Evolutionary conservation across 1,140 invertebrate genomes (phyloP).

Genomic region (Drosophila kanapiae): DNA sequence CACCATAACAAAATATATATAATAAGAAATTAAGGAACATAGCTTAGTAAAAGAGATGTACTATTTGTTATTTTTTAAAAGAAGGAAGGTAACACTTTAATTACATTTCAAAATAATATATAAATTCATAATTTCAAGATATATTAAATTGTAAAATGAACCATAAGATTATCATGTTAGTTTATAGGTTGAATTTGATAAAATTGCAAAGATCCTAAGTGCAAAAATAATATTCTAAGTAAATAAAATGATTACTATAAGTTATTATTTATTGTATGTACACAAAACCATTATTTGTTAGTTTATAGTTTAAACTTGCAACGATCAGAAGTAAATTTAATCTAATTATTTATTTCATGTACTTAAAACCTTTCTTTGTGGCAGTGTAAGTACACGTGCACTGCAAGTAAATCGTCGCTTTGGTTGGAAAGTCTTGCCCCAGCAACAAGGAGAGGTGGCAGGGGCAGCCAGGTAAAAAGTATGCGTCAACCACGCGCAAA

Average conservation of each 20-base stretch:
- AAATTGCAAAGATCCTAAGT: neutral
- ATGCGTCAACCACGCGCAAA: slow-evolving; percentile 49
- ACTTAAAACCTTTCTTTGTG: neutral
- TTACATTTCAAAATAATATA: neutral
- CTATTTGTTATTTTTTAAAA: no score
- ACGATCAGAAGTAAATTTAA: neutral
- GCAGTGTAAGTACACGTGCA: slow-evolving; percentile 35
- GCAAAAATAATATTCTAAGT: neutral
- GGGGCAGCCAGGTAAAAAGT: slow-evolving; percentile 38
- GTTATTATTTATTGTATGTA: neutral
- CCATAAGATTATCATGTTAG: neutral
- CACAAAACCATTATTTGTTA: neutral
- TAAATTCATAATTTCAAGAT: no score
- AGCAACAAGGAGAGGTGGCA: slow-evolving; percentile 13
- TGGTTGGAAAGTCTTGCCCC: slow-evolving; percentile 63
- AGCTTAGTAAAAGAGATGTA: no score
- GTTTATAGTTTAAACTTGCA: neutral
- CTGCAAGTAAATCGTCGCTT: slow-evolving; percentile 67
- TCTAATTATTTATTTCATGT: neutral
- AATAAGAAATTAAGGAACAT: neutral
- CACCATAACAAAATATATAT: neutral
- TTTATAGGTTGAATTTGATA: neutral
- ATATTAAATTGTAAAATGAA: neutral
- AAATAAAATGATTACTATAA: neutral
- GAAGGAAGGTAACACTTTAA: no score